Base-by-base conservation (phyloP, 2,113 vertebrate genomes). In the Aegotheles bennettii region DNA sequence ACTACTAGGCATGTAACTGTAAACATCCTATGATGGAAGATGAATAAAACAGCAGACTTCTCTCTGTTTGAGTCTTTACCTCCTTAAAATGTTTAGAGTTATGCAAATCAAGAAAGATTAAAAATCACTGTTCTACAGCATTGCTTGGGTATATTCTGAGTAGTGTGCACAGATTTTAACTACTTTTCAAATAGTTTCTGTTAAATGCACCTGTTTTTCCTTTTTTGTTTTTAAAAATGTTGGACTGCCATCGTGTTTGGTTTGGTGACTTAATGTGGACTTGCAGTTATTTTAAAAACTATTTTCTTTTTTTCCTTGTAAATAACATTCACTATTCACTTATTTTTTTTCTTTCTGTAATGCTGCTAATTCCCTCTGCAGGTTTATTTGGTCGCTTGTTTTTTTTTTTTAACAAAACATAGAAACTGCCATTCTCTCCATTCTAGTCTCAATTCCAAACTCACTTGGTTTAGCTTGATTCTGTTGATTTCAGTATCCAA, bases 241-340 rank as follows among this genome's bases (percentile, higher is more conserved):
- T 94, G 47, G 63, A 75, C 85, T 95, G 94, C 96, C 93, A 94
- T 83, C 96, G 11, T 83, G 92, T 90, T 63, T 86, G 26, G 3
- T 67, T 89, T 75, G 63, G 26, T 75, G 42, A 73, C 29, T 71
- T 82, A 38, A 33, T 0, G 1, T 48, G 7, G 20, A 38, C 7
- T 50, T n/a, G n/a, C n/a, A n/a, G n/a, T n/a, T n/a, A n/a, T n/a
- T 68, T 40, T 8, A 54, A 67, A 80, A 71, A 75, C 10, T 48
- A 60, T 75, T 57, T 18, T 61, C 36, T 6, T 75, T 61, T 54
- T 61, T 42, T 6, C 26, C 11, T 73, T 13, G 47, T 73, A 51
- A 73, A 11, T 31, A 43, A 48, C 45, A 33, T 15, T 9, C 31
- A 21, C 29, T 61, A 4, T 54, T 59, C 13, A 25, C 14, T 63